Percentiles rank a stretch among this genome's conserved stretches.
phyloP scores from a whole-genome alignment of 2,797 vertebrate species.

The Corythornis leucogaster region DNA sequence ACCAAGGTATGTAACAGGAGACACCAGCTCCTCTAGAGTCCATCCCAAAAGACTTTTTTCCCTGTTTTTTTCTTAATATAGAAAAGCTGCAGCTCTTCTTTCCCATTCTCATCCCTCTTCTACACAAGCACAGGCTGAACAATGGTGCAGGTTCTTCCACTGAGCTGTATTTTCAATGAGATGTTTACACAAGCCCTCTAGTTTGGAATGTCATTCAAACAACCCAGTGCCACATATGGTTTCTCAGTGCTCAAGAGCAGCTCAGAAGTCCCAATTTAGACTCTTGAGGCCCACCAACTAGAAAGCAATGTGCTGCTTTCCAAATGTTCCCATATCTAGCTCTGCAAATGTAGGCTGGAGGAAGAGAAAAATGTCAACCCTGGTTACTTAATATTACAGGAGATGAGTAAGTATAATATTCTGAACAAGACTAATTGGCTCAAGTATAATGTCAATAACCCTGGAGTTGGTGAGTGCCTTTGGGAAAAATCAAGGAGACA shows the following conservation, averaged over 20 bases:
- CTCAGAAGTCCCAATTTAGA: slow-evolving; percentile 49
- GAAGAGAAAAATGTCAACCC: slow-evolving; percentile 1
- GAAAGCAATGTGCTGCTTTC: slow-evolving; percentile 12
- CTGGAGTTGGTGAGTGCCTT: background rate
- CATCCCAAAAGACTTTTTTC: background rate
- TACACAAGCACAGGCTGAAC: background rate
- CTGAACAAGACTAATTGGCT: slow-evolving; percentile 33
- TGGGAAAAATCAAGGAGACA: background rate
- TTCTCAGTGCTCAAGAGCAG: slow-evolving; percentile 33
- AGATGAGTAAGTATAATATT: slow-evolving; percentile 1
- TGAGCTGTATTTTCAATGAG: background rate
- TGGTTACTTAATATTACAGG: background rate
- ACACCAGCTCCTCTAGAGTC: background rate
- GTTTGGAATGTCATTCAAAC: slow-evolving; percentile 17
- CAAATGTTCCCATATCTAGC: slow-evolving; percentile 47
- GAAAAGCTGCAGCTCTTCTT: background rate
- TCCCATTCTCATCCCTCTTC: background rate
- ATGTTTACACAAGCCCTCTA: slow-evolving; percentile 28
- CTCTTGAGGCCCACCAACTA: slow-evolving; percentile 43
- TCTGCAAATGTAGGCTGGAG: slow-evolving; percentile 8
- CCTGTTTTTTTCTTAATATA: background rate
- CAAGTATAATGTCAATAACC: slow-evolving; percentile 16
- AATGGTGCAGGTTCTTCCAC: background rate
- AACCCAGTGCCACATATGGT: slow-evolving; percentile 18
- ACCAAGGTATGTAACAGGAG: background rate